A percentile compares a stretch with the other conserved stretches of the same genome.
phyloP scores from a whole-genome alignment of 2,113 vertebrate species.

The Ardeotis arabs region DNA sequence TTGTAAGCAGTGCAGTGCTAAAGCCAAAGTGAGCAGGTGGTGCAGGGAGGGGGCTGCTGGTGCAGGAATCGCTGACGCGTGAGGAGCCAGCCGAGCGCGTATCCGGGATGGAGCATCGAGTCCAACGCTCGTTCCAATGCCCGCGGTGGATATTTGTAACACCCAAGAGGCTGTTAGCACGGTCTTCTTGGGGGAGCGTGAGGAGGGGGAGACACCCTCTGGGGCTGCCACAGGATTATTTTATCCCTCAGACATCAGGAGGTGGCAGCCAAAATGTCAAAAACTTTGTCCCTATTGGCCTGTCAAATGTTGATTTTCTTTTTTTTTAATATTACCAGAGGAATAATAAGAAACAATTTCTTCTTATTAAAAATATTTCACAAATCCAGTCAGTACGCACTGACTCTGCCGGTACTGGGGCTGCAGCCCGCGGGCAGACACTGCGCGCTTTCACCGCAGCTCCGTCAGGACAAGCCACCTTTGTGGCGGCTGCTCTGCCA shows the following conservation, averaged over 20 bases:
- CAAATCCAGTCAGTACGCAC: background rate
- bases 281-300: background rate
- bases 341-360: background rate
- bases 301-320: background rate
- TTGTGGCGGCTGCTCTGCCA: background rate
- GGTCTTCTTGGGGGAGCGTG: rapidly evolving
- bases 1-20: rapidly evolving
- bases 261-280: background rate
- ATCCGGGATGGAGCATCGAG: background rate
- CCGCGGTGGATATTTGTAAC: background rate
- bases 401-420: background rate
- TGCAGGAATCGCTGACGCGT: background rate
- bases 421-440: background rate
- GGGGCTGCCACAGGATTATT: background rate
- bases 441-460: background rate
- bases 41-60: background rate
- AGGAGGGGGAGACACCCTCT: background rate
- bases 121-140: background rate
- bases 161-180: background rate
- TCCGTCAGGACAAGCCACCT: background rate
- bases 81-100: background rate
- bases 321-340: background rate
- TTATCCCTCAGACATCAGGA: background rate
- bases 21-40: background rate
- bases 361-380: background rate